These are phyloP conservation scores for Hypercompe scribonia DNA, from an alignment of 2,888 invertebrate genomes.

Conservation along the genomic window DNA sequence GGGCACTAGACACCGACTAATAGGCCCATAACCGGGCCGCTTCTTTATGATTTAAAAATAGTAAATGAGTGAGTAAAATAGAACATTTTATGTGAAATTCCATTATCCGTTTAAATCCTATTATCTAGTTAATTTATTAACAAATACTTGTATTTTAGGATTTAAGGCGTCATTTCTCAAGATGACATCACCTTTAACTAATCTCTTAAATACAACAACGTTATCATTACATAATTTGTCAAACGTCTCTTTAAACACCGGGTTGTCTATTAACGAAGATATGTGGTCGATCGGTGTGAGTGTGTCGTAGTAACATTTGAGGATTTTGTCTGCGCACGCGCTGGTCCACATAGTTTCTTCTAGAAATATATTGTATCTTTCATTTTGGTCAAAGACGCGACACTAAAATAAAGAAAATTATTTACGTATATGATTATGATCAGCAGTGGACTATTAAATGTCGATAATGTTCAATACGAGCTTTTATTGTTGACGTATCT, in stretches of 20 bases:
- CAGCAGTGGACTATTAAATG: no score
- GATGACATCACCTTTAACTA: conserved; percentile 35
- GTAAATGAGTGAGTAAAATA: background rate
- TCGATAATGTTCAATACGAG: no score
- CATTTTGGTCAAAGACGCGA: conserved; percentile 89
- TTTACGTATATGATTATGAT: background rate
- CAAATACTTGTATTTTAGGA: conserved; percentile 64
- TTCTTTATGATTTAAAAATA: background rate
- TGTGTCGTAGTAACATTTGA: conserved; percentile 18
- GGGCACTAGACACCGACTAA: no score
- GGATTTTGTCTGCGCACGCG: conserved; percentile 62
- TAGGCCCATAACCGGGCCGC: no score
- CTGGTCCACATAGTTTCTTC: conserved; percentile 82
- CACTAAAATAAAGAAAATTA: conserved; percentile 68
- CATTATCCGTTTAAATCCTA: background rate
- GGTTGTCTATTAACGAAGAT: conserved; percentile 35
- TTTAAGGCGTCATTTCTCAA: conserved; percentile 48
- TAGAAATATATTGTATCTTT: conserved; percentile 87
- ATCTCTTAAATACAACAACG: conserved; percentile 51
- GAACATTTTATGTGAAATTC: background rate
- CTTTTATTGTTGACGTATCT: no score
- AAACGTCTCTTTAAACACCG: conserved; percentile 50
- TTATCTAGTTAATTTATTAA: conserved; percentile 44
- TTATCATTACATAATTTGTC: conserved; percentile 62
- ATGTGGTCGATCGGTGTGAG: conserved; percentile 26